Evolutionary conservation across 2,797 vertebrate species (phyloP).

Genomic region (Streptopelia turtur): DNA sequence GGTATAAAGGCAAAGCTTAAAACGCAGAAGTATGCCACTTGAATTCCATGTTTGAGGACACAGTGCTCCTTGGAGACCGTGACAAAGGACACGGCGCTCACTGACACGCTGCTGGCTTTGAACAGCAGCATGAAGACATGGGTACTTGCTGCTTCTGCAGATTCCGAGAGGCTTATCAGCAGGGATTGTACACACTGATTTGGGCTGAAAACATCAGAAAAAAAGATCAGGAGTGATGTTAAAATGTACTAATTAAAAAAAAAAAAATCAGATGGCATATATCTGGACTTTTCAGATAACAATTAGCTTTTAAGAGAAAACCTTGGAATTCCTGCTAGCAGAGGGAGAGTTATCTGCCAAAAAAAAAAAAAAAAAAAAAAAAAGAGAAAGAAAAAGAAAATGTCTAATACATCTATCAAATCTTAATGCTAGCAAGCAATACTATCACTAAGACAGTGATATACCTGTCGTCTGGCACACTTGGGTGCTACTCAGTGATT

Average conservation of each 20-base stretch:
- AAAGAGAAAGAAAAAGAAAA: neutral
- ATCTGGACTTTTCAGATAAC: neutral
- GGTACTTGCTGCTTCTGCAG: neutral
- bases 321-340: neutral
- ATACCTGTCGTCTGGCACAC: too few relatives aligned
- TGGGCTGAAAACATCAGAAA: neutral
- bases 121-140: accelerated
- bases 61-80: neutral
- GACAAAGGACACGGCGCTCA: neutral
- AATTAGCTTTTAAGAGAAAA: neutral
- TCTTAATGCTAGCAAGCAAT: neutral
- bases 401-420: neutral
- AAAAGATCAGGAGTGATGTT: neutral
- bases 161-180: neutral
- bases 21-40: neutral
- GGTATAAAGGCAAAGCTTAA: neutral
- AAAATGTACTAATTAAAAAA: neutral
- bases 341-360: neutral
- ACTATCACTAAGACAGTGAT: neutral
- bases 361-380: neutral
- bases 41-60: neutral
- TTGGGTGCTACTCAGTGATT: neutral
- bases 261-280: too few relatives aligned
- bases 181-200: neutral
- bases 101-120: neutral